Base-by-base conservation (phyloP, 2,113 vertebrate genomes). In the Fulmarus glacialis region DNA sequence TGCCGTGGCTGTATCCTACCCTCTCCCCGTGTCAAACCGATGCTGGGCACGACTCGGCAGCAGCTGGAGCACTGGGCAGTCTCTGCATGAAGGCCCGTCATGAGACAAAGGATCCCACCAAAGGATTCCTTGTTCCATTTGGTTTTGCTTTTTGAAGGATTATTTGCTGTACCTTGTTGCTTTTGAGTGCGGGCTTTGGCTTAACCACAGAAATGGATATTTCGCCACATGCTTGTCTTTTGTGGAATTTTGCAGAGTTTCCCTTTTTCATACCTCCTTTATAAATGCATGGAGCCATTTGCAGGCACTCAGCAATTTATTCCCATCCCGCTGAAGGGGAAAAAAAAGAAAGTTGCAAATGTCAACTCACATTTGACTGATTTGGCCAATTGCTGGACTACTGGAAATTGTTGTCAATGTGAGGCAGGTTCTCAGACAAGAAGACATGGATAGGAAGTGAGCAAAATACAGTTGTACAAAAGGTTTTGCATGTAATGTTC, bases 21-120 rank as follows among this genome's bases (percentile, higher is more conserved):
- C 36, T 48, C 11, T 4, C 8, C 56, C 15, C 1, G 0, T 12
- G 32, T 27, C 80, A 67, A 12, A 26, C 11, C 0, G 1, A 8
- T 1, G 4, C 55, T 72, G 63, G 55, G 16, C 19, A 36, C 0
- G 5, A 15, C 62, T 87, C 0, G 0, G 16, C 32, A 24, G 32
- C 47, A 73, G 29, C 77, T 72, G 64, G 22, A 71, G 43, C 56
- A 23, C 64, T 29, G 22, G 12, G 13, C 30, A 43, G 10, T 59
- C 71, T 68, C 79, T 77, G n/a, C 64, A 40, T 1, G 3, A 40
- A 60, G 19, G 24, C 7, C 73, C 14, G 11, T 47, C 20, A 14
- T 17, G 45, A 84, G 43, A 56, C 1, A 2, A n/a, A 62, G 14
- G 24, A 38, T 89, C 43, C 59, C 36, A 11, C 20, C 20, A 4